Evolutionary conservation across 2,888 invertebrate genomes (phyloP), one percentile per base, ranked within the genome.

Genomic region (Keiferia lycopersicella): DNA sequence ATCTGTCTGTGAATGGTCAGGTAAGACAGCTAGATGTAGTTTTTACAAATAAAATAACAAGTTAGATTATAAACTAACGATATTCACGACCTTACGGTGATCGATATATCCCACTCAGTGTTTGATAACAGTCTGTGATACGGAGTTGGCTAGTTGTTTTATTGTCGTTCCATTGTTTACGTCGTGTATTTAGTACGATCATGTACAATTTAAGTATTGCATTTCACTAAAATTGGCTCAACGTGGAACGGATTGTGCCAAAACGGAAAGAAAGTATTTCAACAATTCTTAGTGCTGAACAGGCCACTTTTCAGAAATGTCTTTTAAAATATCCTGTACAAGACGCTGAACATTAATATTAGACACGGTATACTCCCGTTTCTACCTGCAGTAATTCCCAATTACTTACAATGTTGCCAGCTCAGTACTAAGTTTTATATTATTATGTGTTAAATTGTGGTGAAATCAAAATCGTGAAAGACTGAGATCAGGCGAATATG

Each of bases 61-160:
- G 34, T 34, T 8, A 34, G 34, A 34, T 34, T 34, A 8, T 10
- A 8, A 34, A 34, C 34, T 34, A 1, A 34, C 34, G 34, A 34
- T 34, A 34, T 34, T 34, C 34, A 34, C 34, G 14, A 41, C 1
- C 14, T n/a, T n/a, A 2, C 41, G 14, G 41, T n/a, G 41, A 45
- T 8, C 4, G 7, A 45, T 45, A 16, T 16, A 4, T n/a, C 20
- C 20, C 20, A 11, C 51, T 22, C 51, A 12, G 60, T 45, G 45
- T 58, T 38, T 39, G 34, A 56, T 16, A 68, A 64, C 69, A 62
- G 67, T 68, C 73, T 71, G 73, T 73, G 73, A 73, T 71, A 73
- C 61, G 57, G 34, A 67, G 59, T 66, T 67, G 65, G 71, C 64
- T 71, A 45, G 60, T 22, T 26, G 26, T 41, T 22, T 53, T 56